Evolutionary conservation across 2,888 invertebrate genomes (phyloP).

Genomic region (Sinohyriopsis cumingii): DNA sequence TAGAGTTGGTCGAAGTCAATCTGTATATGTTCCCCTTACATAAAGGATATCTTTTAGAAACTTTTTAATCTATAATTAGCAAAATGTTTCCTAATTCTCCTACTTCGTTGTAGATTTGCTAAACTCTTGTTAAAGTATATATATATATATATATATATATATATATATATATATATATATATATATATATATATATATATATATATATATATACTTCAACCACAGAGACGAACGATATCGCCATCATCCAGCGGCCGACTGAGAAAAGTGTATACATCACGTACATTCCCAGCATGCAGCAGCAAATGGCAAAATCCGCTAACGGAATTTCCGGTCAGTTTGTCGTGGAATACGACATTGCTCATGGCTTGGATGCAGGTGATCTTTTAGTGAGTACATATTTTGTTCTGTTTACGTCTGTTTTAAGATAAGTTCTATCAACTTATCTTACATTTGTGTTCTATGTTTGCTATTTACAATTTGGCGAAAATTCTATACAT

Average conservation of each 20-base stretch:
- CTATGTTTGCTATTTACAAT: background rate
- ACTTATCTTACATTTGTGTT: too few species aligned
- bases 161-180: background rate
- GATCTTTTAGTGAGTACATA: constrained; percentile 54
- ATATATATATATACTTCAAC: background rate
- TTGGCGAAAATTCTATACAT: too few species aligned
- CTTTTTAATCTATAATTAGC: too few species aligned
- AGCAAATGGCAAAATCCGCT: constrained; percentile 23
- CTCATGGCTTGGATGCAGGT: constrained; percentile 53
- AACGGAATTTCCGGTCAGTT: constrained; percentile 51
- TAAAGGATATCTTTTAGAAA: too few species aligned
- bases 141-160: background rate
- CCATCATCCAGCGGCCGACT: constrained; percentile 21
- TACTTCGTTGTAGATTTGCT: too few species aligned
- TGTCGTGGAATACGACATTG: constrained; percentile 60
- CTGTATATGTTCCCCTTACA: too few species aligned
- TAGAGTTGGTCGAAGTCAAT: too few species aligned
- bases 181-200: constrained; percentile 3
- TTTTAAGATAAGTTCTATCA: background rate
- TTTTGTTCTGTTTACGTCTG: background rate
- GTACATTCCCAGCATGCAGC: constrained; percentile 28
- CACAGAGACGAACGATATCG: constrained; percentile 15
- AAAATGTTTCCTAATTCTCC: too few species aligned
- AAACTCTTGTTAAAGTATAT: background rate
- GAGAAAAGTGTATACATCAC: constrained; percentile 25